Evolutionary conservation across 2,113 vertebrate species (phyloP).

Genomic region (Lipotes vexillifer): DNA sequence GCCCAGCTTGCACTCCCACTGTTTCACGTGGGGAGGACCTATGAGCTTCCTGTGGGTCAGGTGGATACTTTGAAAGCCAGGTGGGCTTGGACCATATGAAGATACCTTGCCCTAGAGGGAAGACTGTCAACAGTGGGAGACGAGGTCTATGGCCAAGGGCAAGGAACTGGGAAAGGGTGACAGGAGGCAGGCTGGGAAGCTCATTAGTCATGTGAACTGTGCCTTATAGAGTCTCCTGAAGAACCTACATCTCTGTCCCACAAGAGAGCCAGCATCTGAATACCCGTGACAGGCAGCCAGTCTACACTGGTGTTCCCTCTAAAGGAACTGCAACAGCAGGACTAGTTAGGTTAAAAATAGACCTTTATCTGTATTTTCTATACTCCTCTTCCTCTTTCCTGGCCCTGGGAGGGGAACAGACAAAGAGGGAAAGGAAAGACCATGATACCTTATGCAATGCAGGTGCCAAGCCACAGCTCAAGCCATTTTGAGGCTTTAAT

Average conservation of each 20-base stretch:
- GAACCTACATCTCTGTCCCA: neutral
- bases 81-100: neutral
- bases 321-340: neutral
- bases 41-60: neutral
- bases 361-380: neutral
- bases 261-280: neutral
- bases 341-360: neutral
- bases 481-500: neutral
- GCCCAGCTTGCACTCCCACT: neutral
- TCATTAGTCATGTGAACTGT: neutral
- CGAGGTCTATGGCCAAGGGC: neutral
- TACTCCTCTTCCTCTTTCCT: neutral
- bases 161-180: neutral
- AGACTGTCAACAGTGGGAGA: neutral
- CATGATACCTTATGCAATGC: neutral
- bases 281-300: neutral
- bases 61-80: neutral
- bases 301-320: neutral
- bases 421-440: neutral
- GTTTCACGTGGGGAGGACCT: neutral
- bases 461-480: neutral
- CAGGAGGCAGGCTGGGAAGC: neutral
- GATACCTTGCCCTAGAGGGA: neutral
- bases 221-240: neutral
- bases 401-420: neutral